These are phyloP conservation scores for Lithophane ornitopus DNA, from an alignment of 2,888 invertebrate genomes.

Conservation along the genomic window DNA sequence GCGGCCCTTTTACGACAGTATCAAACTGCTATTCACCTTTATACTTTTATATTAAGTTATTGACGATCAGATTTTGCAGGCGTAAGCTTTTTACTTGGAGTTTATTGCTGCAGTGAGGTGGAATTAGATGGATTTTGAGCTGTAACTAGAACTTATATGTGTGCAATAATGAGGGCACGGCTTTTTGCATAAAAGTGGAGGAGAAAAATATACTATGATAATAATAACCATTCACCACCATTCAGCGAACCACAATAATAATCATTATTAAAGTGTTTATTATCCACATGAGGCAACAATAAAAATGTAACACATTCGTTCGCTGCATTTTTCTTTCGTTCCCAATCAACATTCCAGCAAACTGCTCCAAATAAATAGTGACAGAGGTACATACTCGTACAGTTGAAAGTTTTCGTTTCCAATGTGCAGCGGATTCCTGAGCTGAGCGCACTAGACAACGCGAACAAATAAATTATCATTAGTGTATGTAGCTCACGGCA, in stretches of 20 bases:
- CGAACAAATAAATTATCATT: conserved; percentile 87
- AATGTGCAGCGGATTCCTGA: conserved; percentile 62
- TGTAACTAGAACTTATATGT: conserved; percentile 18
- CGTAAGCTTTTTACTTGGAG: conserved; percentile 62
- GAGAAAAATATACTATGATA: background rate
- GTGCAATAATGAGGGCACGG: background rate
- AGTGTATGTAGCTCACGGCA: conserved; percentile 81
- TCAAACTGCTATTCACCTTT: conserved; percentile 87
- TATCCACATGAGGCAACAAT: background rate
- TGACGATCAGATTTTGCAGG: conserved; percentile 70
- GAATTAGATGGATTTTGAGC: conserved; percentile 20
- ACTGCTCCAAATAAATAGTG: conserved; percentile 58
- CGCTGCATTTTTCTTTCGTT: conserved; percentile 46
- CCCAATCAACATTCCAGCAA: conserved; percentile 57
- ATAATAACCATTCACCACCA: no score
- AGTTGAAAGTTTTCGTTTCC: conserved; percentile 65
- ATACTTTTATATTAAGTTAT: conserved; percentile 87
- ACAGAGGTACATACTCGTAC: conserved; percentile 42
- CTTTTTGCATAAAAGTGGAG: background rate
- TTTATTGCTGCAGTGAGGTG: conserved; percentile 45
- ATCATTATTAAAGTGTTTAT: background rate
- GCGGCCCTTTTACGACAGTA: conserved; percentile 88
- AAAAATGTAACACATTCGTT: conserved; percentile 10
- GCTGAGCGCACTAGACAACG: conserved; percentile 65
- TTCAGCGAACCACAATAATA: no score